Conservation (phyloP, 2,797 vertebrate species). For the Syncerus caffer region DNA sequence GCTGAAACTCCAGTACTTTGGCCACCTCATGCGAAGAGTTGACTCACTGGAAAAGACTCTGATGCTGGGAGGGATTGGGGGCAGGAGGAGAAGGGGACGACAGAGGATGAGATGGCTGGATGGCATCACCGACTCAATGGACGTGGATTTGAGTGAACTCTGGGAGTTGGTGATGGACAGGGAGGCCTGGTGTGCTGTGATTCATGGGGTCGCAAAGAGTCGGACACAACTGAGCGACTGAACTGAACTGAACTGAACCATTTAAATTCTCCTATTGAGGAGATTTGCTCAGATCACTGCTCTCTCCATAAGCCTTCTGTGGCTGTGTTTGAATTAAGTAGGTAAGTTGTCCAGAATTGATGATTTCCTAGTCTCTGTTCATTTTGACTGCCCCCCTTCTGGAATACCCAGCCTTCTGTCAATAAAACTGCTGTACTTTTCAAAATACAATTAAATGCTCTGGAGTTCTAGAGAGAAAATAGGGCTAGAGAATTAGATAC, state of each 20-base stretch:
- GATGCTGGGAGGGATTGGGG: too few relatives aligned
- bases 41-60: too few relatives aligned
- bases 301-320: neutral
- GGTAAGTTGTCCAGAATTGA: neutral
- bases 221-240: too few relatives aligned
- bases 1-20: too few relatives aligned
- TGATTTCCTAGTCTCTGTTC: neutral
- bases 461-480: constrained; percentile 15
- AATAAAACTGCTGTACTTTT: neutral
- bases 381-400: neutral
- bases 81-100: too few relatives aligned
- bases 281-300: neutral
- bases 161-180: too few relatives aligned
- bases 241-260: neutral
- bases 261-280: neutral
- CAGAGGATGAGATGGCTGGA: too few relatives aligned
- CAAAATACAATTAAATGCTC: constrained; percentile 12
- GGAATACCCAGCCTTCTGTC: neutral
- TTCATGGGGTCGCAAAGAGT: too few relatives aligned
- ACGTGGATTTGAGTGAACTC: too few relatives aligned
- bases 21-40: too few relatives aligned
- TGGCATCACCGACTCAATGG: too few relatives aligned
- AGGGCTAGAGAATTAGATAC: neutral
- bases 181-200: too few relatives aligned
- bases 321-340: constrained; percentile 9